These are phyloP conservation scores for Gymnosoma rotundatum DNA, from an alignment of 2,888 invertebrate species.

Conservation along the genomic window DNA sequence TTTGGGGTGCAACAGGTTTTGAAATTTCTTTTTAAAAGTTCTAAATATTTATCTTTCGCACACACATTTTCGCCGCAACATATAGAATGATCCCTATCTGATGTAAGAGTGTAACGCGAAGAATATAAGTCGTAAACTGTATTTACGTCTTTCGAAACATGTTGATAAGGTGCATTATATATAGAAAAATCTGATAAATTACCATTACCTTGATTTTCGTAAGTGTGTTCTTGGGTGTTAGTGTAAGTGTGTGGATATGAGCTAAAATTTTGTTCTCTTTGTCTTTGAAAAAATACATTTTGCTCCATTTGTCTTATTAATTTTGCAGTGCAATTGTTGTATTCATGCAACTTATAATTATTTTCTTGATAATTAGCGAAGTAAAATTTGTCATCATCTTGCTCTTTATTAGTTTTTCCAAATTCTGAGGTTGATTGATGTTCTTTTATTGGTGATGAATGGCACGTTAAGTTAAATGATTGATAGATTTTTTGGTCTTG, in stretches of 20 bases:
- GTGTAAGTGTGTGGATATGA: slow-evolving; percentile 40
- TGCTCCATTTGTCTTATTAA: slow-evolving; percentile 58
- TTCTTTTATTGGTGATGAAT: slow-evolving; percentile 49
- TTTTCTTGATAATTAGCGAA: slow-evolving; percentile 13
- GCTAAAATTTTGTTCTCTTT: slow-evolving; percentile 53
- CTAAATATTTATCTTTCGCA: slow-evolving; percentile 31
- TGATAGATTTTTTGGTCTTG: slow-evolving; percentile 35
- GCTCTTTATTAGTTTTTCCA: slow-evolving; percentile 50
- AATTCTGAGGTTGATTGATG: slow-evolving; percentile 43
- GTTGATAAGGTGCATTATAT: slow-evolving; percentile 8
- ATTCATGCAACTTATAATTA: slow-evolving; percentile 11
- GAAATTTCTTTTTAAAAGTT: slow-evolving; percentile 6
- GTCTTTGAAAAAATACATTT: slow-evolving; percentile 63
- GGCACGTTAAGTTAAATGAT: slow-evolving; percentile 33
- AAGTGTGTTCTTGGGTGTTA: slow-evolving; percentile 19
- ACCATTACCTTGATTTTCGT: slow-evolving; percentile 46
- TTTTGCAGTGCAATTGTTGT: slow-evolving; percentile 7
- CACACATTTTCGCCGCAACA: not conserved
- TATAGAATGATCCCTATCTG: not conserved
- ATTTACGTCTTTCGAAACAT: slow-evolving; percentile 5
- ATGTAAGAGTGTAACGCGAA: not conserved
- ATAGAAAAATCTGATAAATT: slow-evolving; percentile 17
- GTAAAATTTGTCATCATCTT: slow-evolving; percentile 46
- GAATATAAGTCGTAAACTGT: slow-evolving; percentile 9
- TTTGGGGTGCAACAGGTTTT: slow-evolving; percentile 66